Evolutionary conservation across 2,113 vertebrate genomes (phyloP).

Genomic region (Mixornis gularis): DNA sequence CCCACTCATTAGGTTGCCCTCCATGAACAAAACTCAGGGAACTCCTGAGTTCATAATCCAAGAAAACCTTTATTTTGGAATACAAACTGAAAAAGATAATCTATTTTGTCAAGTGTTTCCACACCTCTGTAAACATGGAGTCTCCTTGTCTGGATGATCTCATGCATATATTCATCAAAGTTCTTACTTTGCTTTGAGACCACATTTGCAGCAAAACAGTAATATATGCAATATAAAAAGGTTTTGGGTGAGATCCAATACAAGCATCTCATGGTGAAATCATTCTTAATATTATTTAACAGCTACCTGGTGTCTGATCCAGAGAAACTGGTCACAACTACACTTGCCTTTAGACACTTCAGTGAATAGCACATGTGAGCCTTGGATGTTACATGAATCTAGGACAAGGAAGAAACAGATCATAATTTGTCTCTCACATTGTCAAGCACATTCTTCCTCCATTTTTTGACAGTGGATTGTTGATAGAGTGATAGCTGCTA

Average conservation of each 20-base stretch:
- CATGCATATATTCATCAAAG: conserved; percentile 11
- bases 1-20: neutral
- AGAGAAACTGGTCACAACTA: neutral
- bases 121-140: conserved; percentile 7
- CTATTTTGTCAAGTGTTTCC: conserved; percentile 13
- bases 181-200: conserved; percentile 25
- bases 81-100: neutral
- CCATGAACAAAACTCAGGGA: neutral
- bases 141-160: neutral
- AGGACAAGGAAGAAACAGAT: neutral
- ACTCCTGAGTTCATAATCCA: neutral
- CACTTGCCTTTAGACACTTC: neutral
- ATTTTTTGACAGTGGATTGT: neutral
- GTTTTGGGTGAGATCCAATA: neutral
- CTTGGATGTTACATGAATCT: neutral
- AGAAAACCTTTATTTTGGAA: conserved; percentile 39
- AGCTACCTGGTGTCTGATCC: neutral
- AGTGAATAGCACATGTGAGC: neutral
- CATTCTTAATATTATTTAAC: conserved; percentile 19
- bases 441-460: neutral
- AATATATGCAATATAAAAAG: neutral
- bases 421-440: neutral
- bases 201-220: neutral
- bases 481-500: neutral
- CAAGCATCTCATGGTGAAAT: conserved; percentile 15